phyloP scores from a whole-genome alignment of 2,113 vertebrate genomes.

The Sinocyclocheilus rhinocerous region DNA sequence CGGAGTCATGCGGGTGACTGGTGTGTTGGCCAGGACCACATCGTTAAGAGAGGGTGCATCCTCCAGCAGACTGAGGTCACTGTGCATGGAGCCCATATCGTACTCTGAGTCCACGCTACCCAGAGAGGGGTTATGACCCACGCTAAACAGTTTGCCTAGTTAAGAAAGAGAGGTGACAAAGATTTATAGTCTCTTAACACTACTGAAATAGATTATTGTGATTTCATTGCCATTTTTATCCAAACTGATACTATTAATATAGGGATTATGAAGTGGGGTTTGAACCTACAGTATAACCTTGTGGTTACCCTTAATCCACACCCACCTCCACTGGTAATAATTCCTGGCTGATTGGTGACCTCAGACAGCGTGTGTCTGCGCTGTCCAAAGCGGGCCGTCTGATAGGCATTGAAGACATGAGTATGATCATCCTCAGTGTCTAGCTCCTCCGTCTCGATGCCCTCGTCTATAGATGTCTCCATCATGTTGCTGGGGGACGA shows the following conservation, averaged over 20 bases:
- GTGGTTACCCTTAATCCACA: not conserved
- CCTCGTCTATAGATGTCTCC: slow-evolving; percentile 97
- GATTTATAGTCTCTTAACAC: not conserved
- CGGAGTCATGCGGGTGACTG: slow-evolving; percentile 70
- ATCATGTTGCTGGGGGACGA: slow-evolving; percentile 94
- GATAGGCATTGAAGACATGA: slow-evolving; percentile 84
- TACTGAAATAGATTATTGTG: not conserved
- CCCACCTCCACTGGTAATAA: slow-evolving; percentile 81
- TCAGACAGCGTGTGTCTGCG: slow-evolving; percentile 94
- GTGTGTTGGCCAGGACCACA: slow-evolving; percentile 77
- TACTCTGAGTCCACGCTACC: slow-evolving; percentile 90
- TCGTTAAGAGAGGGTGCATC: slow-evolving; percentile 84
- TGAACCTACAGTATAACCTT: not conserved
- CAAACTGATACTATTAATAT: not conserved
- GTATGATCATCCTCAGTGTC: slow-evolving; percentile 87
- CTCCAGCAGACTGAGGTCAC: slow-evolving; percentile 85
- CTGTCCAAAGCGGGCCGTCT: slow-evolving; percentile 86
- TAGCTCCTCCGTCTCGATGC: slow-evolving; percentile 87
- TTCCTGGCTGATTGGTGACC: slow-evolving; percentile 87
- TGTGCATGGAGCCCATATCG: slow-evolving; percentile 88
- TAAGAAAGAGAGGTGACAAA: slow-evolving; percentile 22
- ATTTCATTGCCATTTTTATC: not conserved
- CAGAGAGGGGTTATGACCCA: slow-evolving; percentile 88
- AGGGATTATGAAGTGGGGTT: not conserved
- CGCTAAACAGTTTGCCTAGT: slow-evolving; percentile 85